Evolutionary conservation across 2,113 vertebrate species (phyloP).

Genomic region (Sigmodon hispidus): DNA sequence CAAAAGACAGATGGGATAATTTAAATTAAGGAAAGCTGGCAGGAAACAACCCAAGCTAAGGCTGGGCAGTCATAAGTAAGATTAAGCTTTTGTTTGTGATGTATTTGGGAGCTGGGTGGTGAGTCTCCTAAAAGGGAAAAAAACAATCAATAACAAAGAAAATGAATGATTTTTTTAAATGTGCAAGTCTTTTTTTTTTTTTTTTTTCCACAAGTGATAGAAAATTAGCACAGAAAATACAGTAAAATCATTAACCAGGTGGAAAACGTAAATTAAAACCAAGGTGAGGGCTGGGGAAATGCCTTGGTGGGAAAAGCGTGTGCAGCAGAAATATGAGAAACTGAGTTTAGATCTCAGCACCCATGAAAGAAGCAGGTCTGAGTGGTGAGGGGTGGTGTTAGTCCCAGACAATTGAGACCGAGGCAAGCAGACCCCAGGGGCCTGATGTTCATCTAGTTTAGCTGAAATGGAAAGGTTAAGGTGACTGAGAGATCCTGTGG

Average conservation of each 20-base stretch:
- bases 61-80: no score
- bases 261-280: constrained; percentile 13
- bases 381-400: not conserved
- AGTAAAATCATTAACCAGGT: not conserved
- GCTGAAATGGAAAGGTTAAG: not conserved
- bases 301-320: not conserved
- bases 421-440: not conserved
- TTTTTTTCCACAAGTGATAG: not conserved
- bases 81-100: no score
- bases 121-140: no score
- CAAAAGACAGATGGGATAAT: no score
- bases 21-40: no score
- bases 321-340: not conserved
- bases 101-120: no score
- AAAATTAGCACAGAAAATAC: not conserved
- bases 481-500: no score
- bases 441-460: no score
- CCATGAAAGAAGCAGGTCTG: not conserved
- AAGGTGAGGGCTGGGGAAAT: not conserved
- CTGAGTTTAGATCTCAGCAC: not conserved
- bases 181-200: not conserved
- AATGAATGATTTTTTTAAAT: constrained; percentile 32
- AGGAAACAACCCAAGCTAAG: no score
- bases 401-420: no score
- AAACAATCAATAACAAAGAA: no score